Base-by-base conservation (phyloP, 2,113 vertebrate species). In the Variabilichromis moorii region DNA sequence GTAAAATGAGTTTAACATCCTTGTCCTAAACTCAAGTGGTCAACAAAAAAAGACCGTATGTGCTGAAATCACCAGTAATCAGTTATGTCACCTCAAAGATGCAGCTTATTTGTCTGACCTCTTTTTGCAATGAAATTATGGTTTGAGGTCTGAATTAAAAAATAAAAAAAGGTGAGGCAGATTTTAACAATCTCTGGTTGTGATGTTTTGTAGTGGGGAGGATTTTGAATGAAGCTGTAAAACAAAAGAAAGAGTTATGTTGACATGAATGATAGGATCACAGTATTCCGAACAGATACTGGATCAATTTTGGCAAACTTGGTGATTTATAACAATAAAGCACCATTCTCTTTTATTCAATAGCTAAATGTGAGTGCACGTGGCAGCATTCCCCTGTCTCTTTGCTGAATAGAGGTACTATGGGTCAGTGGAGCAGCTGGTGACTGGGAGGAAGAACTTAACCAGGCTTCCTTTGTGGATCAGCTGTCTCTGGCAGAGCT, bases 391-490 rank as follows among this genome's bases (percentile, higher is more conserved):
- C 76, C 80, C 81, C 73, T 84, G 87, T 86, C 86, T 90, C 78
- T 81, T 84, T 82, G 55, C 84, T 88, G 92, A 96, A 96, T 95
- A 89, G 95, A 94, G 92, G 94, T 91, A 93, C 94, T 94, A 93
- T 95, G 95, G 91, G 94, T 95, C 92, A 95, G 91, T 92, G 88
- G 94, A 96, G 96, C 96, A 96, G 96, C 96, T 97, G 96, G 96
- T 95, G 90, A 93, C 92, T 93, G 92, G 93, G 94, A 95, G 93
- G 94, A 95, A 95, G 95, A 96, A 94, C 94, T 96, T 97, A 97
- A 97, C 96, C 96, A 97, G 94, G 88, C 93, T 92, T 94, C 94
- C 91, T 96, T 95, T 96, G 95, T 96, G 95, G 95, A 95, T 96
- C 96, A 96, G 96, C 95, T 96, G 95, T 95, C 94, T 95, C 91